Percentiles rank a stretch among this genome's conserved stretches.
phyloP scores from a whole-genome alignment of 2,888 invertebrate genomes.

The Endotricha flammealis region DNA sequence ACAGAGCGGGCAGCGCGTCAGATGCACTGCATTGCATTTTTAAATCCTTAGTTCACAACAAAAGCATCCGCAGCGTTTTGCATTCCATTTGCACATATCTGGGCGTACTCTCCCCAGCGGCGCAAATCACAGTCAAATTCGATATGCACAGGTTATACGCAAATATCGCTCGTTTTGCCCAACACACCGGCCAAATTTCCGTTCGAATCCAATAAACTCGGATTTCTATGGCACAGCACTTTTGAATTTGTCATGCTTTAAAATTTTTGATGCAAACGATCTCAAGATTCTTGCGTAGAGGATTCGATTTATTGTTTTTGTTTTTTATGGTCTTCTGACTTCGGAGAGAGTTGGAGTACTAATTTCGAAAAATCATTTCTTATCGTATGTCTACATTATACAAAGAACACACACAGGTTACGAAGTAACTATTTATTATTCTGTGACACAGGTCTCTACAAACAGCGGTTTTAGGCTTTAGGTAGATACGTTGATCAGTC shows the following conservation, averaged over 20 bases:
- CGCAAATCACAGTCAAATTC: conserved; percentile 66
- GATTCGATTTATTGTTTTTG: too few relatives aligned
- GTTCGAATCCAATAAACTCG: conserved; percentile 69
- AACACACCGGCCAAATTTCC: conserved; percentile 56
- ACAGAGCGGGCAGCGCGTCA: too few relatives aligned
- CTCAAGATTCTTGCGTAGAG: too few relatives aligned
- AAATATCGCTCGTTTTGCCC: conserved; percentile 46
- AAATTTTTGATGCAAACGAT: conserved; percentile 8
- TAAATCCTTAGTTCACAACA: conserved; percentile 10
- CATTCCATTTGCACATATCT: conserved; percentile 48
- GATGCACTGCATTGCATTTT: conserved; percentile 3
- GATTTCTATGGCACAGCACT: conserved; percentile 34
- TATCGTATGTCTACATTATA: too few relatives aligned
- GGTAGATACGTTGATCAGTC: too few relatives aligned
- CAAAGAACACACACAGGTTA: too few relatives aligned
- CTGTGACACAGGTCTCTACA: too few relatives aligned
- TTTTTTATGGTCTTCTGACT: conserved; percentile 15
- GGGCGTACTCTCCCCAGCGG: conserved; percentile 31
- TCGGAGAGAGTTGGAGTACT: too few relatives aligned
- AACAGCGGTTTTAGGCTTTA: too few relatives aligned
- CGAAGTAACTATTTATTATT: too few relatives aligned
- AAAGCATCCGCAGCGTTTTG: conserved; percentile 39
- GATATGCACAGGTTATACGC: conserved; percentile 59
- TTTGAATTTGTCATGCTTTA: conserved; percentile 22
- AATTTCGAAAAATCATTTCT: too few relatives aligned